Conservation (phyloP, 2,113 vertebrate genomes). For the Sylvilagus bachmani region DNA sequence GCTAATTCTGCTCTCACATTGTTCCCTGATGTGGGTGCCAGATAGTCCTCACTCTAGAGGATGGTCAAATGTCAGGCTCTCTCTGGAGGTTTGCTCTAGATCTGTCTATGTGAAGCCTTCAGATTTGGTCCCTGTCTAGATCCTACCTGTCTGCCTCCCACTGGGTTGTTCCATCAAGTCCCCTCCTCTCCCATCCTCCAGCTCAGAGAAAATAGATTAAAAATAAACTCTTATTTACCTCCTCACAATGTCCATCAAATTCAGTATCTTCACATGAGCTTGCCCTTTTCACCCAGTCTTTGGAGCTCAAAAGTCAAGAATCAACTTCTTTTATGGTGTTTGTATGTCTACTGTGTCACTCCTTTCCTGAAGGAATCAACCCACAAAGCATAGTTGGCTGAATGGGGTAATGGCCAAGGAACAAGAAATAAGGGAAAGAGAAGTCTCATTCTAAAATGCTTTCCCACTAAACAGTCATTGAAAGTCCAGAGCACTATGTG, state of each 20-base stretch:
- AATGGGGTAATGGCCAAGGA: neutral
- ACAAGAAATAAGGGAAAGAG: constrained; percentile 38
- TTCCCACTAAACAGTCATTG: too few relatives aligned
- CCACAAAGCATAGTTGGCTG: neutral
- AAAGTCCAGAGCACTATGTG: neutral
- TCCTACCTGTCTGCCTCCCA: neutral
- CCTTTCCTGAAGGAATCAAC: neutral
- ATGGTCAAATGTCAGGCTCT: neutral
- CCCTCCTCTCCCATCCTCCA: neutral
- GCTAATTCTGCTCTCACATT: neutral
- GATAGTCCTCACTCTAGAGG: neutral
- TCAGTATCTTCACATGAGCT: neutral
- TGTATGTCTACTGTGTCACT: neutral
- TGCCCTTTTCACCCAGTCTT: neutral
- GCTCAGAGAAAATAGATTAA: neutral
- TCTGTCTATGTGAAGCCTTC: neutral
- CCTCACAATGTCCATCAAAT: neutral
- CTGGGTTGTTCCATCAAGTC: neutral
- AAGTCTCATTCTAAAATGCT: too few relatives aligned
- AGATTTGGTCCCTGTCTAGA: neutral
- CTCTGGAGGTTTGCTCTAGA: neutral
- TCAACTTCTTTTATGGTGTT: neutral
- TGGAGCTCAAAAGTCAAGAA: constrained; percentile 5
- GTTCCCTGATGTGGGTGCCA: neutral
- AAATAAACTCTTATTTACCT: neutral